phyloP scores from a whole-genome alignment of 2,113 vertebrate genomes.

The Buteo buteo region DNA sequence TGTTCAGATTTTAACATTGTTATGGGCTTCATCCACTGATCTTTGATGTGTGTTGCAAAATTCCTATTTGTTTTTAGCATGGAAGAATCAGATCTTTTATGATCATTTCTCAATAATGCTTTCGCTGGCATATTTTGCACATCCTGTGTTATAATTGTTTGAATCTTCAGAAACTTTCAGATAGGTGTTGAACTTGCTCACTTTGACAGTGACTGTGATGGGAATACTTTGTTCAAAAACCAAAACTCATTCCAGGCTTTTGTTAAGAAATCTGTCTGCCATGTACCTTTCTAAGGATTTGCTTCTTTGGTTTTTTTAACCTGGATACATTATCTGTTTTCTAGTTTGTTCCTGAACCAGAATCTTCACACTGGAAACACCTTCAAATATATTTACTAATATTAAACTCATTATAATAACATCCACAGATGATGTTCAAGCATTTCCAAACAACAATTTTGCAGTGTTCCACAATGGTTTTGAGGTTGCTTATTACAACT shows the following conservation, averaged over 20 bases:
- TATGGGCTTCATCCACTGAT: background rate
- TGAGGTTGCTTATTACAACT: background rate
- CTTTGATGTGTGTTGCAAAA: background rate
- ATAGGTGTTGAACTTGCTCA: background rate
- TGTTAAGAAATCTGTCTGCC: background rate
- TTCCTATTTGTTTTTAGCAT: background rate
- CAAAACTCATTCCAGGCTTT: background rate
- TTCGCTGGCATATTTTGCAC: background rate
- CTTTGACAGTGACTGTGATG: background rate
- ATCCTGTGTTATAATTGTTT: background rate
- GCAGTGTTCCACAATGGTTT: background rate
- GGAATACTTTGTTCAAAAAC: background rate
- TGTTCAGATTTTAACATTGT: accelerated
- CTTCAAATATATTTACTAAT: background rate
- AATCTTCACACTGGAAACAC: background rate
- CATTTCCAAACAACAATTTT: background rate
- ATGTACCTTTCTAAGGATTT: background rate
- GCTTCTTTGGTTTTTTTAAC: background rate
- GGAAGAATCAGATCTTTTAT: background rate
- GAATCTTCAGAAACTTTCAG: background rate
- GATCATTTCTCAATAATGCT: accelerated
- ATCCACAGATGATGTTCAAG: background rate
- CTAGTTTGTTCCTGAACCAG: background rate
- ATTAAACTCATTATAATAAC: background rate
- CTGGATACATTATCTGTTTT: background rate